These are phyloP conservation scores for Plectrocnemia conspersa DNA, from an alignment of 1,140 invertebrate genomes.

Conservation along the genomic window DNA sequence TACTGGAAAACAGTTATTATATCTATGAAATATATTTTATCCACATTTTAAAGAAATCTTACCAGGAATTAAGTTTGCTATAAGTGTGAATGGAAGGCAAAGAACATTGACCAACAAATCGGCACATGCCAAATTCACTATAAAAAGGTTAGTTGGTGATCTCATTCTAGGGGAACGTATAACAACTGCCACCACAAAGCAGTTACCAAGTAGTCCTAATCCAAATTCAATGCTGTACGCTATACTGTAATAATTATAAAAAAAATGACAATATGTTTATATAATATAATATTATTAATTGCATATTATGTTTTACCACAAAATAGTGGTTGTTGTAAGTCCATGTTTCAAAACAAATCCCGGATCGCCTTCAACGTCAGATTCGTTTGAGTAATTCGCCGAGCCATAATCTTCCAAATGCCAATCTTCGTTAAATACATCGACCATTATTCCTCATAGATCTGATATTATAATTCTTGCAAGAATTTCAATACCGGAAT, in stretches of 20 bases:
- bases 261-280: background rate
- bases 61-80: constrained; percentile 55
- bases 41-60: too few relatives aligned
- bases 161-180: constrained; percentile 45
- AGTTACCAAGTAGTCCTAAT: constrained; percentile 52
- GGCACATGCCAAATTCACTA: constrained; percentile 50
- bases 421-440: constrained; percentile 22
- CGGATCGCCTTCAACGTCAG: constrained; percentile 29
- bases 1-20: too few relatives aligned
- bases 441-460: too few relatives aligned
- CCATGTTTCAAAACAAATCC: constrained; percentile 31
- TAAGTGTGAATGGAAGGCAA: constrained; percentile 58
- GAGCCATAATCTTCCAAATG: constrained; percentile 4
- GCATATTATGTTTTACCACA: constrained; percentile 25
- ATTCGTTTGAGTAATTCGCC: constrained; percentile 20
- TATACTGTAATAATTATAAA: constrained; percentile 38
- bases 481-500: background rate
- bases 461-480: too few relatives aligned
- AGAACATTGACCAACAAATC: constrained; percentile 59
- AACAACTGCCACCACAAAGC: constrained; percentile 50
- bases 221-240: constrained; percentile 49
- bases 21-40: too few relatives aligned
- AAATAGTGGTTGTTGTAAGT: constrained; percentile 28
- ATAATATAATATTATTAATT: background rate
- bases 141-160: constrained; percentile 49